Evolutionary conservation across 2,888 invertebrate genomes (phyloP).

Genomic region (Conistra vaccinii): DNA sequence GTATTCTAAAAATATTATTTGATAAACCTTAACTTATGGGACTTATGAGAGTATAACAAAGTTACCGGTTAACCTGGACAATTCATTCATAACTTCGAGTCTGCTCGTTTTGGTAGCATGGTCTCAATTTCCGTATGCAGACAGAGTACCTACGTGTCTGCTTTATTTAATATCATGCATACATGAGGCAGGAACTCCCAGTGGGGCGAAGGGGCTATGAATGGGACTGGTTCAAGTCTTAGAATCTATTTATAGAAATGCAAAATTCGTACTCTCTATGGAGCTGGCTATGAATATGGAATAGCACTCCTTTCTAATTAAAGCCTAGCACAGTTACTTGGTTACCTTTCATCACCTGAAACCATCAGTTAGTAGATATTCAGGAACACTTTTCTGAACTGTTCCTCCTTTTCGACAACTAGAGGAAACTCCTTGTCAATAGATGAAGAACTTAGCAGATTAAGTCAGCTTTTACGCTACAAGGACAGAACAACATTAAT

Average conservation of each 20-base stretch:
- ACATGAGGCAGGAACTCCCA: conserved; percentile 39
- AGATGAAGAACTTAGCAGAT: too few relatives aligned
- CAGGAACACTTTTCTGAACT: too few relatives aligned
- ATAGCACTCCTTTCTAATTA: conserved; percentile 26
- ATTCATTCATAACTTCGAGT: background rate
- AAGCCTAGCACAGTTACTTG: too few relatives aligned
- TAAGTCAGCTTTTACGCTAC: too few relatives aligned
- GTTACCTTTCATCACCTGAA: too few relatives aligned
- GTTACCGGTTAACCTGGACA: conserved; percentile 3
- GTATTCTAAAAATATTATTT: background rate
- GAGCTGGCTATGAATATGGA: conserved; percentile 37
- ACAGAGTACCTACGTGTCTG: background rate
- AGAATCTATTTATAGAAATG: conserved; percentile 23
- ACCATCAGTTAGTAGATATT: too few relatives aligned
- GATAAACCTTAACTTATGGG: background rate
- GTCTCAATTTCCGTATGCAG: conserved; percentile 6
- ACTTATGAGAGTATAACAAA: background rate
- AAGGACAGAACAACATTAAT: too few relatives aligned
- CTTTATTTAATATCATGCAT: background rate
- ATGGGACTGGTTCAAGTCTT: conserved; percentile 12
- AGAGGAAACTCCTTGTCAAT: too few relatives aligned
- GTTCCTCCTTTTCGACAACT: too few relatives aligned
- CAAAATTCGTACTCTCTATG: conserved; percentile 10
- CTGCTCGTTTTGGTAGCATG: background rate
- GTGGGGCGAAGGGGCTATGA: conserved; percentile 6